Evolutionary conservation across 2,888 invertebrate genomes (phyloP).

Genomic region (Lapara coniferarum): DNA sequence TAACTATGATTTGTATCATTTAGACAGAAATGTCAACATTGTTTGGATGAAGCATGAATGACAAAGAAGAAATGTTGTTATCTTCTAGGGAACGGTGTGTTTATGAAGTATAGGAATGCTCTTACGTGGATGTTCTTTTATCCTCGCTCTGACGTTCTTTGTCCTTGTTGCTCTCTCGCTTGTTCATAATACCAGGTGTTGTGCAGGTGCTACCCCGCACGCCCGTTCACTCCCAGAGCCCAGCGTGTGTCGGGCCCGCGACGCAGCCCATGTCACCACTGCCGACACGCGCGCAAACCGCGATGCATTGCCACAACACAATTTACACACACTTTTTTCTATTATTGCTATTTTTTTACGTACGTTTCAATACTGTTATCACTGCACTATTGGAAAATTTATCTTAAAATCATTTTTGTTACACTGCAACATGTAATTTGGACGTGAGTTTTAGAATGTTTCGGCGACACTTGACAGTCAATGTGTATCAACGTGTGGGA

Average conservation of each 20-base stretch:
- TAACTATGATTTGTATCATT: too few species aligned
- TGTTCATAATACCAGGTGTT: slow-evolving; percentile 79
- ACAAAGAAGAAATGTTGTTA: not conserved
- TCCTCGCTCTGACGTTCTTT: slow-evolving; percentile 83
- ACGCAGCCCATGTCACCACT: slow-evolving; percentile 80
- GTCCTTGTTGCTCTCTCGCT: slow-evolving; percentile 79
- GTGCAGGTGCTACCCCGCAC: slow-evolving; percentile 79
- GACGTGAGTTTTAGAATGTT: slow-evolving; percentile 56
- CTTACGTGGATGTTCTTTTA: slow-evolving; percentile 81
- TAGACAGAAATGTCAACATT: too few species aligned
- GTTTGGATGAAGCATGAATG: too few species aligned
- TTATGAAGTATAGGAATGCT: slow-evolving; percentile 28
- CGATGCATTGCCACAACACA: slow-evolving; percentile 70
- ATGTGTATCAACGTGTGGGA: slow-evolving; percentile 28
- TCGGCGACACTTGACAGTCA: slow-evolving; percentile 65
- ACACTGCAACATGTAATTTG: slow-evolving; percentile 70
- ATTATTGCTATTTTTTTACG: slow-evolving; percentile 67
- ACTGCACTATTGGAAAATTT: slow-evolving; percentile 76
- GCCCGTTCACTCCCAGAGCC: slow-evolving; percentile 76
- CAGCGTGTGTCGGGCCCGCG: slow-evolving; percentile 68
- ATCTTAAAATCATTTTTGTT: slow-evolving; percentile 82
- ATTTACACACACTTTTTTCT: slow-evolving; percentile 61
- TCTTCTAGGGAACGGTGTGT: not conserved
- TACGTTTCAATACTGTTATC: slow-evolving; percentile 62
- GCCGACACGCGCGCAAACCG: slow-evolving; percentile 57